These are phyloP conservation scores for Gobio gobio DNA, from an alignment of 2,113 vertebrate genomes.

Conservation along the genomic window DNA sequence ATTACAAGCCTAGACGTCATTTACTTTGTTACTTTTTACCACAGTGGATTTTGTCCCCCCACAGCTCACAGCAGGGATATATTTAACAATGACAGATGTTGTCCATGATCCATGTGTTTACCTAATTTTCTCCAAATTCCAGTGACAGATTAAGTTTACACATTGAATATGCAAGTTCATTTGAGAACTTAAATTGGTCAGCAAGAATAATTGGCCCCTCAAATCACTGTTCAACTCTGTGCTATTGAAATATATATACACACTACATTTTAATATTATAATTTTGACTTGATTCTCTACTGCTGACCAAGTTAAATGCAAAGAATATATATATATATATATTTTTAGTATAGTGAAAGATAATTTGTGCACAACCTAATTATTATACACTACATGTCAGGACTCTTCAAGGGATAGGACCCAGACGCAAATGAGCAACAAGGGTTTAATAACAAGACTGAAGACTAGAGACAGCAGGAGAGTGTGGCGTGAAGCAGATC, in stretches of 20 bases:
- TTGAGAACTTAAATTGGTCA: not conserved
- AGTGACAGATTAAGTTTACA: not conserved
- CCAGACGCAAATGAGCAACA: too few species aligned
- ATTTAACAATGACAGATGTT: not conserved
- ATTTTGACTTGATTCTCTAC: not conserved
- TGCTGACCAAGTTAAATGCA: not conserved
- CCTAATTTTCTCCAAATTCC: not conserved
- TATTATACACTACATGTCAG: not conserved
- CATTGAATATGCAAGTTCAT: not conserved
- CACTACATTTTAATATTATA: not conserved
- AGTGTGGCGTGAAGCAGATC: too few species aligned
- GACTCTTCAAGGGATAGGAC: too few species aligned
- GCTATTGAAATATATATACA: too few species aligned
- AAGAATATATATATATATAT: too few species aligned
- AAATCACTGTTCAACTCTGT: not conserved
- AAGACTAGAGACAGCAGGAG: too few species aligned
- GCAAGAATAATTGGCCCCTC: not conserved
- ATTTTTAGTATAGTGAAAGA: not conserved
- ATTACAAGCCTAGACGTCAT: not conserved
- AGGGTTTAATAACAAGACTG: too few species aligned
- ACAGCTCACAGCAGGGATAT: not conserved
- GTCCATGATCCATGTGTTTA: not conserved
- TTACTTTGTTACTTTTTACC: conserved; percentile 14
- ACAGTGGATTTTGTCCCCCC: not conserved
- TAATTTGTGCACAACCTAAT: not conserved